Conservation (phyloP, 2,888 invertebrate species). For the Cephus sareptanus region DNA sequence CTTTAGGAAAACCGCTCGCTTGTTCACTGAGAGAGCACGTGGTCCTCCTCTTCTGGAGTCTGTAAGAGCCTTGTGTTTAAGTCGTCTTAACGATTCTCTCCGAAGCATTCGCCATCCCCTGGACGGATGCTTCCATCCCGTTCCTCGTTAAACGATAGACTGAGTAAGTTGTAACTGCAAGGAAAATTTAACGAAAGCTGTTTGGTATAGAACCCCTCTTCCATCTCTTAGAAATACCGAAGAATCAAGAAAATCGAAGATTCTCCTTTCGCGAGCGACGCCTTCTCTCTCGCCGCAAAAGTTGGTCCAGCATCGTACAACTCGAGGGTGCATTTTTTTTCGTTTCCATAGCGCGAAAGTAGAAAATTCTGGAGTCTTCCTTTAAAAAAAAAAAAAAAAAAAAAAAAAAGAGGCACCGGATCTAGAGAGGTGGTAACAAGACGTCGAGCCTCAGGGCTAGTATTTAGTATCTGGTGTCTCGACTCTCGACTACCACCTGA, state of each 20-base stretch:
- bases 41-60: not conserved
- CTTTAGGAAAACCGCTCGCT: slow-evolving; percentile 7
- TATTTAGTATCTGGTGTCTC: slow-evolving; percentile 22
- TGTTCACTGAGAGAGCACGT: not conserved
- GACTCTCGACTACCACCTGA: slow-evolving; percentile 2
- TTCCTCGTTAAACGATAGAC: not conserved
- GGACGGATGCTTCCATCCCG: not conserved
- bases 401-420: not conserved
- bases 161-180: not conserved
- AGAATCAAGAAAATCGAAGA: not conserved
- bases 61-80: slow-evolving; percentile 28
- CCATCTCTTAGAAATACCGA: not conserved
- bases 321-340: not conserved
- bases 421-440: slow-evolving; percentile 28
- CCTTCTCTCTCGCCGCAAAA: not conserved
- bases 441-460: slow-evolving; percentile 31
- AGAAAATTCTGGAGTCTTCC: not conserved
- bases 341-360: not conserved
- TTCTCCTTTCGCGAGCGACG: not conserved
- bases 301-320: not conserved
- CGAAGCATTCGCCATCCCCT: not conserved
- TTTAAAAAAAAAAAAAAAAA: not conserved
- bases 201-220: not conserved
- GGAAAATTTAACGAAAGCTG: not conserved
- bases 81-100: slow-evolving; percentile 41